phyloP scores from a whole-genome alignment of 2,888 invertebrate genomes.

The Chalcis sispes region DNA sequence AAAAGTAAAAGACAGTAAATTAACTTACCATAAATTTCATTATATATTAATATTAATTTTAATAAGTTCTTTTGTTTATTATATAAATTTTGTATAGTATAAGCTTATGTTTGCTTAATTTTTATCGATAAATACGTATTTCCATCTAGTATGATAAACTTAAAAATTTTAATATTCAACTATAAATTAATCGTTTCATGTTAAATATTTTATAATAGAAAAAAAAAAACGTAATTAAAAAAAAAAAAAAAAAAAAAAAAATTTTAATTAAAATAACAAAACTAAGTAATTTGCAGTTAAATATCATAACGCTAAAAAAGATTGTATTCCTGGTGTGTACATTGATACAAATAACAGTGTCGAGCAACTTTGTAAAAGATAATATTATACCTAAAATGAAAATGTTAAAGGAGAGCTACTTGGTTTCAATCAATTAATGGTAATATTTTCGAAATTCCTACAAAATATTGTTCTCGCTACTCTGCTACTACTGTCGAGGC shows the following conservation, averaged over 20 bases:
- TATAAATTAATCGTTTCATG: too few species aligned
- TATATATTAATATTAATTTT: too few species aligned
- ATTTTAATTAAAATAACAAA: background rate
- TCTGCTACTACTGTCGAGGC: slow-evolving; percentile 9
- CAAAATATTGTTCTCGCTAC: slow-evolving; percentile 44
- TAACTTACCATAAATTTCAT: too few species aligned
- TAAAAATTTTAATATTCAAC: too few species aligned
- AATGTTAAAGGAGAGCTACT: background rate
- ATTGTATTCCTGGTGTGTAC: background rate
- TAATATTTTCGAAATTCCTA: slow-evolving; percentile 42
- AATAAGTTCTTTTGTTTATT: too few species aligned
- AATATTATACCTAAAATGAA: background rate
- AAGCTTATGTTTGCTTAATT: too few species aligned
- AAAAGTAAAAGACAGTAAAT: too few species aligned
- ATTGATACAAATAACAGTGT: background rate
- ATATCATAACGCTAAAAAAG: background rate
- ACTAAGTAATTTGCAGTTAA: background rate
- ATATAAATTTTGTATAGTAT: too few species aligned
- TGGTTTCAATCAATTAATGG: slow-evolving; percentile 35
- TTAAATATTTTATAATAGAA: too few species aligned
- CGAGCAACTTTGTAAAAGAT: background rate
- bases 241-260: background rate
- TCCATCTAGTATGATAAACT: too few species aligned
- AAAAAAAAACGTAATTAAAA: background rate
- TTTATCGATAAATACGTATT: too few species aligned